These are phyloP conservation scores for Drosophila neutralis DNA, from an alignment of 2,888 invertebrate species.

Conservation along the genomic window DNA sequence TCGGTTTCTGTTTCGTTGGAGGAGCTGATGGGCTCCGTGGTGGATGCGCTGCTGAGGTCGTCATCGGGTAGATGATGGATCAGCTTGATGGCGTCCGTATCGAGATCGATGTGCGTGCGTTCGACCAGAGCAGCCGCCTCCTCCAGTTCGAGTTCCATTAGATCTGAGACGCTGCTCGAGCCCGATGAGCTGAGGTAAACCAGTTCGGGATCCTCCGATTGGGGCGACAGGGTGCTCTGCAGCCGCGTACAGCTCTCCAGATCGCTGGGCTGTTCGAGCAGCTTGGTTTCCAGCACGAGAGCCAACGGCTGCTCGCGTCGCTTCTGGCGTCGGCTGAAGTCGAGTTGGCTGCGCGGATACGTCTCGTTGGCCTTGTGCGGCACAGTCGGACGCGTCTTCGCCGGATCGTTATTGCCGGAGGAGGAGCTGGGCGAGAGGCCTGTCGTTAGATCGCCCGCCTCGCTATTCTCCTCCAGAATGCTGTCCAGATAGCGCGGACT, in stretches of 20 bases:
- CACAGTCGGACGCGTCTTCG: slow-evolving; percentile 84
- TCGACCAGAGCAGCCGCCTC: slow-evolving; percentile 67
- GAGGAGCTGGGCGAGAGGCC: slow-evolving; percentile 68
- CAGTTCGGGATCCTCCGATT: slow-evolving; percentile 88
- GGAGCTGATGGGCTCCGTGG: slow-evolving; percentile 57
- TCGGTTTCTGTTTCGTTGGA: slow-evolving; percentile 62
- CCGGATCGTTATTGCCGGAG: slow-evolving; percentile 45
- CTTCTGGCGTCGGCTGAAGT: slow-evolving; percentile 81
- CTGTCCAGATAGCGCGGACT: slow-evolving; percentile 90
- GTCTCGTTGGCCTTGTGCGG: slow-evolving; percentile 82
- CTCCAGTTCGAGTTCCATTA: slow-evolving; percentile 86
- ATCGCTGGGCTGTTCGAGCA: slow-evolving; percentile 86
- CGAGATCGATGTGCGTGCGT: slow-evolving; percentile 67
- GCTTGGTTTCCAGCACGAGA: slow-evolving; percentile 87
- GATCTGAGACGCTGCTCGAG: slow-evolving; percentile 88
- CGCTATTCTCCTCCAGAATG: slow-evolving; percentile 91
- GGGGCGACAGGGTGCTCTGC: slow-evolving; percentile 85
- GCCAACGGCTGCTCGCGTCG: slow-evolving; percentile 84
- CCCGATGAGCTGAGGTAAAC: slow-evolving; percentile 89
- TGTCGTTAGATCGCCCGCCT: slow-evolving; percentile 85
- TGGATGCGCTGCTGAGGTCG: slow-evolving; percentile 52
- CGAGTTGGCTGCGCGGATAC: slow-evolving; percentile 84
- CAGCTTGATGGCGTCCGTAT: slow-evolving; percentile 78
- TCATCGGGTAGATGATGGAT: slow-evolving; percentile 70
- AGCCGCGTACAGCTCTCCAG: slow-evolving; percentile 87